Base-by-base conservation (phyloP, 2,797 vertebrate species). In the Myotis pilosus region DNA sequence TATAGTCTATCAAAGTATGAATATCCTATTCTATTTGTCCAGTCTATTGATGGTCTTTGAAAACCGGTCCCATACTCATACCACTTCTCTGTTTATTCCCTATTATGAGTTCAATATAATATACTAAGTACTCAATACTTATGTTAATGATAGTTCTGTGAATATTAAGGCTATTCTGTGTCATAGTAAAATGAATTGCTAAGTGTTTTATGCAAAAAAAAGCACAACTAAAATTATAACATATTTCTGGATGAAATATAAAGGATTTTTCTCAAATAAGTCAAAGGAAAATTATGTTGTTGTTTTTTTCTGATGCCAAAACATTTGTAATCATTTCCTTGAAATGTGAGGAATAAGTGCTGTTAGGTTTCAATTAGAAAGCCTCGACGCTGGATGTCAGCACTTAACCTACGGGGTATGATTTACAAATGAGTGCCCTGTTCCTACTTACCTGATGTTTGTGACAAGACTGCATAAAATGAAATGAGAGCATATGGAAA, bases 401-500 rank as follows among this genome's bases (percentile, higher is more conserved):
- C 53, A 69, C 76, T 95, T 95, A 82, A 83, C 69, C 75, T 91
- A 51, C 6, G 1, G 41, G 71, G 69, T 92, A 28, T 86, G 75
- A 93, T 90, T 94, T 92, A 69, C 41, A 95, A 95, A 80, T n/a
- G 33, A 94, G 38, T 60, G 5, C 75, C 47, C 60, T 78, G 30
- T 85, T 87, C 79, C 66, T 74, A 17, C 44, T 93, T 94, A 95
- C 88, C 83, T 91, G 72, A 76, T 96, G 93, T 93, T 89, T 97
- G 93, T 89, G 78, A 87, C 84, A 96, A 88, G 75, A 90, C 92
- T 82, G 66, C 49, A 69, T 69, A 90, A 94, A 95, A 91, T 64
- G 91, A 96, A 95, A 95, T 84, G 64, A 92, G 79, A 95, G 30
- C 71, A 47, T 96, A 94, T 87, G 82, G 84, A 87, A 95, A 87